A percentile compares a stretch with the other conserved stretches of the same genome.
These are phyloP conservation scores for Bothrops alternatus DNA, from an alignment of 2,797 vertebrate species.

Conservation along the genomic window DNA sequence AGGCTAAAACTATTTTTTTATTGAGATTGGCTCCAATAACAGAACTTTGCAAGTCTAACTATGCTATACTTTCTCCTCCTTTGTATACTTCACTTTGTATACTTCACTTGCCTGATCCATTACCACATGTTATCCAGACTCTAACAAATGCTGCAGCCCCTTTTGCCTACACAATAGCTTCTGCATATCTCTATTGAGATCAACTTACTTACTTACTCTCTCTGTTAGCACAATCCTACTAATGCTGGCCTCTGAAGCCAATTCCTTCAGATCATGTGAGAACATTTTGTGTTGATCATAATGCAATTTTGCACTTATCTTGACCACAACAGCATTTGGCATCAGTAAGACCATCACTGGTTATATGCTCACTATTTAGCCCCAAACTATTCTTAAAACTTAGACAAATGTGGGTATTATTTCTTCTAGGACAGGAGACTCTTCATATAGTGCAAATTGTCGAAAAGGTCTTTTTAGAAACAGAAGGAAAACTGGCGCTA, in stretches of 20 bases:
- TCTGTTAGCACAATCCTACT: neutral
- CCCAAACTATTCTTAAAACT: neutral
- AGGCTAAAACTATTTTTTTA: neutral
- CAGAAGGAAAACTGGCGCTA: slow-evolving; percentile 9
- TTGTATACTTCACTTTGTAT: neutral
- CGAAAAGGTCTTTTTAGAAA: neutral
- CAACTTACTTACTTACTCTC: neutral
- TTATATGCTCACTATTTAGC: neutral
- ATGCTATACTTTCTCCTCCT: neutral
- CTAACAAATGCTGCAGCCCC: neutral
- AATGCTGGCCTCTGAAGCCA: neutral
- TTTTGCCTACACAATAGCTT: neutral
- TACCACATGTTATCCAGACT: neutral
- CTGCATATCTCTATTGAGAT: neutral
- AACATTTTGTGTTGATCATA: neutral
- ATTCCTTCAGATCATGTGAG: neutral
- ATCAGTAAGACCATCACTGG: neutral
- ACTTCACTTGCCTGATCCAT: neutral
- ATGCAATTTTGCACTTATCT: neutral
- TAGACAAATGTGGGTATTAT: neutral
- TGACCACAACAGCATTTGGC: neutral
- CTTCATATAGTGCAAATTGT: slow-evolving; percentile 4
- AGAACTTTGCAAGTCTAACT: neutral
- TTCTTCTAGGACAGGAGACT: slow-evolving; percentile 9
- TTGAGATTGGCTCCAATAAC: neutral